phyloP scores from a whole-genome alignment of 2,797 vertebrate genomes.

The Sparus aurata region DNA sequence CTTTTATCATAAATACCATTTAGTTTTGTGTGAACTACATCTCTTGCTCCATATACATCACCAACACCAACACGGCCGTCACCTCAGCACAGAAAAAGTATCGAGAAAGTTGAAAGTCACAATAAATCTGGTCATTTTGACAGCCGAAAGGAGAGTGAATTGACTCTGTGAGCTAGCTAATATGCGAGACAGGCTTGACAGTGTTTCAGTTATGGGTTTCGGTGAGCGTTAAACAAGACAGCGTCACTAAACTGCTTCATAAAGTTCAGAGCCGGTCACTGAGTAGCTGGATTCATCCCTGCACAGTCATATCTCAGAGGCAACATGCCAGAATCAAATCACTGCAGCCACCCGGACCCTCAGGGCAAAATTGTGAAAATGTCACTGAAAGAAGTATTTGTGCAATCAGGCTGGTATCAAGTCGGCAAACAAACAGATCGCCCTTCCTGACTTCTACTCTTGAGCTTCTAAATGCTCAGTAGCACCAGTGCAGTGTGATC shows the following conservation, averaged over 20 bases:
- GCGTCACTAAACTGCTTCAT: not conserved
- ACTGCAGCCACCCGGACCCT: constrained; percentile 18
- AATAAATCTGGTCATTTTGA: too few species aligned
- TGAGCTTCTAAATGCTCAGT: not conserved
- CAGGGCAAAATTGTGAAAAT: constrained; percentile 24
- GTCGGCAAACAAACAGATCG: constrained; percentile 6
- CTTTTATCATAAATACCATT: too few species aligned
- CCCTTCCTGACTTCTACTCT: not conserved
- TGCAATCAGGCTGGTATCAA: constrained; percentile 10
- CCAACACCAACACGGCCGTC: too few species aligned
- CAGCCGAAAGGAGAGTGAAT: too few species aligned
- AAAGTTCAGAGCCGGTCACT: constrained; percentile 9
- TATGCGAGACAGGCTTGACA: too few species aligned
- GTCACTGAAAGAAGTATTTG: constrained; percentile 38
- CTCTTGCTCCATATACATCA: too few species aligned
- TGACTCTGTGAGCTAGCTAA: too few species aligned
- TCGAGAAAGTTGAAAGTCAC: too few species aligned
- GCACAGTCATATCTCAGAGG: constrained; percentile 49
- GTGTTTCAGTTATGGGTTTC: too few species aligned
- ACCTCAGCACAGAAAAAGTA: too few species aligned
- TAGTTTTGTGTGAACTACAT: too few species aligned
- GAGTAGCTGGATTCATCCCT: constrained; percentile 19
- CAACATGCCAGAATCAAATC: constrained; percentile 37
- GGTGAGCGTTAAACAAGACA: too few species aligned
- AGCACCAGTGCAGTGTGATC: constrained; percentile 9